Percentiles rank a stretch among this genome's conserved stretches.
Conservation (phyloP, 2,888 invertebrate species). For the Melanostoma scalare region DNA sequence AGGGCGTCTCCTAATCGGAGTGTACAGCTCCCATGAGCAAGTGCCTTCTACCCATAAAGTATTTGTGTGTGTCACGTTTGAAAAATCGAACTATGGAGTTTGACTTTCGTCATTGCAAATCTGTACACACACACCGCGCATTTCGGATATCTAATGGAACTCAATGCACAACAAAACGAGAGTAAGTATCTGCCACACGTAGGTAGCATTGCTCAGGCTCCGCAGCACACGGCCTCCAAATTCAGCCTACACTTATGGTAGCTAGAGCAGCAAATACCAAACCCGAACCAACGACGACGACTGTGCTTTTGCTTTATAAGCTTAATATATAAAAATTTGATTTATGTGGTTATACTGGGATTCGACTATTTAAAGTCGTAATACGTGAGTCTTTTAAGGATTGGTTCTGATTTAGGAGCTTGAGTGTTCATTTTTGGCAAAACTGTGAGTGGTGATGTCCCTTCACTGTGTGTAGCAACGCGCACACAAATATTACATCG, state of each 20-base stretch:
- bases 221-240: constrained; percentile 57
- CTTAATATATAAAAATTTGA: constrained; percentile 50
- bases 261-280: constrained; percentile 17
- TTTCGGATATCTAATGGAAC: constrained; percentile 45
- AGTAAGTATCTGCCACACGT: constrained; percentile 28
- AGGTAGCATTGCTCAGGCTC: constrained; percentile 18
- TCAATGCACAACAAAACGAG: constrained; percentile 43
- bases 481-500: constrained; percentile 40
- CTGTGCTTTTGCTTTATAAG: constrained; percentile 12
- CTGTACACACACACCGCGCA: constrained; percentile 4
- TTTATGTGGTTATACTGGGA: constrained; percentile 62
- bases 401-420: constrained; percentile 64
- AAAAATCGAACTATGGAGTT: too few relatives aligned
- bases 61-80: too few relatives aligned
- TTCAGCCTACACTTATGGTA: constrained; percentile 58
- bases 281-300: constrained; percentile 1
- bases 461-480: constrained; percentile 62
- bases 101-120: constrained; percentile 52
- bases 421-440: constrained; percentile 32
- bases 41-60: too few relatives aligned
- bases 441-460: constrained; percentile 35
- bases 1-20: too few relatives aligned
- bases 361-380: constrained; percentile 55
- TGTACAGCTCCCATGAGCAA: too few relatives aligned
- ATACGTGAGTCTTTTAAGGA: constrained; percentile 55